Evolutionary conservation across 2,888 invertebrate species (phyloP).

Genomic region (Drosophila birchii): DNA sequence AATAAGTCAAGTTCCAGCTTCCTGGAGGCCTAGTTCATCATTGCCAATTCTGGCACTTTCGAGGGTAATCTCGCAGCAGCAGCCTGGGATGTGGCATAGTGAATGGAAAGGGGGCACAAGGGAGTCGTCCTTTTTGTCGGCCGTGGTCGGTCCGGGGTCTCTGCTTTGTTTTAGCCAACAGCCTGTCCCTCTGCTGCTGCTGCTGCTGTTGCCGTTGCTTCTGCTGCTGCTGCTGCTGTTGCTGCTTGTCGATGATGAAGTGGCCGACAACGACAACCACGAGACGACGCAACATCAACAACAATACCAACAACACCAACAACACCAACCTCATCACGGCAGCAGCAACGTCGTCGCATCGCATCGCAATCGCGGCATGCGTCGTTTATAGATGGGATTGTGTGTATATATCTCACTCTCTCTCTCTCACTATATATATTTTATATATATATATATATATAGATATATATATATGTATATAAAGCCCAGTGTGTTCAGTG

Average conservation of each 20-base stretch:
- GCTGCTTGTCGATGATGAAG: slow-evolving; percentile 76
- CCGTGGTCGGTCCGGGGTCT: slow-evolving; percentile 41
- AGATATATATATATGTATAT: slow-evolving; percentile 14
- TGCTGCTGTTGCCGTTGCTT: slow-evolving; percentile 5
- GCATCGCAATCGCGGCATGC: slow-evolving; percentile 48
- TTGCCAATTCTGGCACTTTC: slow-evolving; percentile 22
- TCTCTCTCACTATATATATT: slow-evolving; percentile 13
- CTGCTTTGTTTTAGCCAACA: slow-evolving; percentile 74
- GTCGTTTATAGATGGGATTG: slow-evolving; percentile 52
- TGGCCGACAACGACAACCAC: slow-evolving; percentile 58
- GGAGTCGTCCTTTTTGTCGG: slow-evolving; percentile 47
- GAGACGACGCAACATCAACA: slow-evolving; percentile 51
- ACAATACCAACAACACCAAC: slow-evolving; percentile 19
- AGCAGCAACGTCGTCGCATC: slow-evolving; percentile 35
- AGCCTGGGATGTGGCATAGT: slow-evolving; percentile 13
- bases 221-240: slow-evolving; percentile 25
- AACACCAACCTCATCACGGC: slow-evolving; percentile 20
- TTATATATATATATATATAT: slow-evolving; percentile 16
- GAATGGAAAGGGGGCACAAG: slow-evolving; percentile 15
- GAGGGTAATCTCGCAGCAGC: slow-evolving; percentile 15
- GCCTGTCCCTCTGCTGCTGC: slow-evolving; percentile 28
- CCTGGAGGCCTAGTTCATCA: slow-evolving; percentile 2
- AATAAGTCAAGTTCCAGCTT: slow-evolving; percentile 8
- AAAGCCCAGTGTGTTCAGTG: slow-evolving; percentile 43
- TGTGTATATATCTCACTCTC: slow-evolving; percentile 19